Conservation (phyloP, 2,888 invertebrate species). For the Saturnia japonica region DNA sequence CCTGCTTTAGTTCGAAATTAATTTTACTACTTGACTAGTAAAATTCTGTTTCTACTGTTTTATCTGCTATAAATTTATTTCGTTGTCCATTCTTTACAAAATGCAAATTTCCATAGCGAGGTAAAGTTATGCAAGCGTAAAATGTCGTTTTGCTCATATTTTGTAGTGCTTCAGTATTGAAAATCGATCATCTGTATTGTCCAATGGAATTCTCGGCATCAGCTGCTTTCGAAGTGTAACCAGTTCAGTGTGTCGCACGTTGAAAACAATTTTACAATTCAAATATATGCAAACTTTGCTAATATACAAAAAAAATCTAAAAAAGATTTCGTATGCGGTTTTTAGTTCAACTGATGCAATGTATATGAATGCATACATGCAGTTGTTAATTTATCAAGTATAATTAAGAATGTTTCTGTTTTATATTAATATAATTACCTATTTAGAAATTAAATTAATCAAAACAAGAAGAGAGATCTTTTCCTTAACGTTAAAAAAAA, state of each 20-base stretch:
- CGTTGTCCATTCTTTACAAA: not conserved
- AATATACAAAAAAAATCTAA: not conserved
- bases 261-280: constrained; percentile 10
- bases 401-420: not conserved
- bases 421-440: not conserved
- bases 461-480: too few relatives aligned
- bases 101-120: not conserved
- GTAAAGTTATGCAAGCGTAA: not conserved
- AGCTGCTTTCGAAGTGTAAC: not conserved
- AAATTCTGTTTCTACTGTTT: not conserved
- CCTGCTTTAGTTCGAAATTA: too few relatives aligned
- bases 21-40: too few relatives aligned
- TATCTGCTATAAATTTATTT: not conserved
- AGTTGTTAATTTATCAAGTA: not conserved
- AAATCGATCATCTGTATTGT: not conserved
- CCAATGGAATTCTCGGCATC: not conserved
- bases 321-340: not conserved
- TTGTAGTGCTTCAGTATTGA: not conserved
- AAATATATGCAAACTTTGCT: constrained; percentile 7
- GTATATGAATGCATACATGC: not conserved
- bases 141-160: not conserved
- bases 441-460: too few relatives aligned
- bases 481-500: too few relatives aligned
- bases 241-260: constrained; percentile 4
- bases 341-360: not conserved